Evolutionary conservation across 2,888 invertebrate species (phyloP), one percentile per base, ranked within the genome.

Genomic region (Stomorhina lunata): DNA sequence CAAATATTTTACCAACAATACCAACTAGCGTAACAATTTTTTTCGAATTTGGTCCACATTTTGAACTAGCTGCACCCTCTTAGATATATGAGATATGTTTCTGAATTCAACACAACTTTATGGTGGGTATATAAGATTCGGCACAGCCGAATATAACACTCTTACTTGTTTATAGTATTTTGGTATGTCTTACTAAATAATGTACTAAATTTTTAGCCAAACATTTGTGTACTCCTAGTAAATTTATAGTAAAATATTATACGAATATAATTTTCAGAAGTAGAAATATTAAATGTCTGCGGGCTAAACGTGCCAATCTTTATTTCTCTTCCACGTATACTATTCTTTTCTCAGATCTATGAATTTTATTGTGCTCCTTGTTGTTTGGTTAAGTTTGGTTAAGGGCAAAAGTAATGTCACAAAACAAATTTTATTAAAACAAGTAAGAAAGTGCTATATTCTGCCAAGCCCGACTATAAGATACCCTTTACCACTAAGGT

Each of bases 231-330:
- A 40, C 17, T 63, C 22, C 22, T 57, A 63, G 79, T 79, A 82
- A 71, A 79, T 79, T 82, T 66, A 66, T 79, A 79, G 82, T 71
- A 76, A 79, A 76, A 71, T 79, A 66, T 55, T 82, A 59, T 76
- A 32, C 45, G 27, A 63, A 29, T 55, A 63, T 82, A 76, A 57
- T 79, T 53, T 66, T 43, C 59, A 76, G 71, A 61, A 66, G 71
- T 79, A 43, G 69, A 68, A 80, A 66, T 80, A 79, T 82, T 69
- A 79, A 71, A 82, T 82, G 61, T 71, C 82, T 82, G 82, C 82
- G 79, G 82, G 82, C 82, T 82, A 82, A 82, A 82, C 82, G 82
- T 82, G 82, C 75, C 69, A 69, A 69, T 71, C 29, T 61, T 76
- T 59, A 27, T 34, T 65, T 17, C 32, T 53, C 40, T 22, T 40